A percentile compares a stretch with the other conserved stretches of the same genome.
phyloP scores from a whole-genome alignment of 2,888 invertebrate genomes.

The Phrixothrix hirtus region DNA sequence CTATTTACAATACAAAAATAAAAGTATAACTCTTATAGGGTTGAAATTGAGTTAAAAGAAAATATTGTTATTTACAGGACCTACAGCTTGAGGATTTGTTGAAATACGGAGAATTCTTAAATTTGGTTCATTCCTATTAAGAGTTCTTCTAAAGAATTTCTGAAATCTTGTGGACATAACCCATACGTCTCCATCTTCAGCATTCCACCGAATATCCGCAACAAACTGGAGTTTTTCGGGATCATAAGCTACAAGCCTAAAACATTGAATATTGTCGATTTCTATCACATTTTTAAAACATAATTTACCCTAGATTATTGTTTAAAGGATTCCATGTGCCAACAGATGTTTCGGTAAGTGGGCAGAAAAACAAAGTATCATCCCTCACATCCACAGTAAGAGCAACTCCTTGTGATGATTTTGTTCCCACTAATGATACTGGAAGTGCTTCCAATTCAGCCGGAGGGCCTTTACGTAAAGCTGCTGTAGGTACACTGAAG shows the following conservation, averaged over 20 bases:
- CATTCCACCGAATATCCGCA: conserved; percentile 72
- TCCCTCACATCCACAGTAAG: conserved; percentile 72
- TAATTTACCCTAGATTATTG: conserved; percentile 68
- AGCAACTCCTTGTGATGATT: conserved; percentile 82
- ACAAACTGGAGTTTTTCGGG: conserved; percentile 75
- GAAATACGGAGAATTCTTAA: conserved; percentile 70
- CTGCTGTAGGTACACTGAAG: conserved; percentile 76
- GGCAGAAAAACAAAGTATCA: conserved; percentile 77
- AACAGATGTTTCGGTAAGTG: conserved; percentile 77
- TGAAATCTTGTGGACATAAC: conserved; percentile 76
- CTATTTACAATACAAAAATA: neutral
- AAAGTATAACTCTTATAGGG: no score
- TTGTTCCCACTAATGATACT: conserved; percentile 76
- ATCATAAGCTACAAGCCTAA: conserved; percentile 73
- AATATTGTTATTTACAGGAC: conserved; percentile 51
- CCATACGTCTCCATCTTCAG: conserved; percentile 74
- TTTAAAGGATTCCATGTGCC: conserved; percentile 78
- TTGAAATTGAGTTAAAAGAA: conserved; percentile 38
- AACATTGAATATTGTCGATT: conserved; percentile 20
- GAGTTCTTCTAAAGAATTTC: conserved; percentile 72
- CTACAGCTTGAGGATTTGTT: conserved; percentile 52
- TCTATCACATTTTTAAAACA: conserved; percentile 12
- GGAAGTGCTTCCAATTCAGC: conserved; percentile 72
- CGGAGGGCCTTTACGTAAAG: conserved; percentile 72
- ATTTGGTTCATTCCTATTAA: conserved; percentile 71